A percentile compares a stretch with the other conserved stretches of the same genome.
phyloP scores from a whole-genome alignment of 2,888 invertebrate genomes.

The Pyrochroa serraticornis region DNA sequence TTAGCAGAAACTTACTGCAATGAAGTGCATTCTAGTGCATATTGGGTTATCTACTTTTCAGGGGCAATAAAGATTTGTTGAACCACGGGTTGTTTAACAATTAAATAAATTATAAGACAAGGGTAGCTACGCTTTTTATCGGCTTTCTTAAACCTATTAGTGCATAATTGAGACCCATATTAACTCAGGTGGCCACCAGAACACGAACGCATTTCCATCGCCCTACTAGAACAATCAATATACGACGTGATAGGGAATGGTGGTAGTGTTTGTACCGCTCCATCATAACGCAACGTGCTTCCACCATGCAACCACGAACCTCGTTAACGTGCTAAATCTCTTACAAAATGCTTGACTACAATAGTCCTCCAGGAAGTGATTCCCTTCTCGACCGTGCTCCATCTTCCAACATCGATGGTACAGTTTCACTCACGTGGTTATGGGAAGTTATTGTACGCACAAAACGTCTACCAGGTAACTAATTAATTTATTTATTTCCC shows the following conservation, averaged over 20 bases:
- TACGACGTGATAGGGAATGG: not conserved
- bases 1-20: too few species aligned
- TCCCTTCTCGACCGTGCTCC: slow-evolving; percentile 15
- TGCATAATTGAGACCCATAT: slow-evolving; percentile 1
- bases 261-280: slow-evolving; percentile 5
- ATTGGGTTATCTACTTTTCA: too few species aligned
- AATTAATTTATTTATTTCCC: not conserved
- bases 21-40: too few species aligned
- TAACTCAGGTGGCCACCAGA: not conserved
- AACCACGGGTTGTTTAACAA: too few species aligned
- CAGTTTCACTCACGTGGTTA: slow-evolving; percentile 70
- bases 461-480: slow-evolving; percentile 68
- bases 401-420: slow-evolving; percentile 31
- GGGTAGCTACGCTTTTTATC: too few species aligned
- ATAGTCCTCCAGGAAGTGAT: slow-evolving; percentile 19
- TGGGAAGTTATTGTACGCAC: slow-evolving; percentile 83
- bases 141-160: not conserved
- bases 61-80: too few species aligned
- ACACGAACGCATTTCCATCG: not conserved
- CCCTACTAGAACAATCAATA: slow-evolving; percentile 6
- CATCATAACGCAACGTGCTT: slow-evolving; percentile 9
- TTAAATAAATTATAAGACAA: too few species aligned
- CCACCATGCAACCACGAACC: slow-evolving; percentile 1
- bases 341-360: slow-evolving; percentile 25
- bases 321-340: not conserved